These are phyloP conservation scores for Heteropelma amictum DNA, from an alignment of 2,888 invertebrate genomes.

Conservation along the genomic window DNA sequence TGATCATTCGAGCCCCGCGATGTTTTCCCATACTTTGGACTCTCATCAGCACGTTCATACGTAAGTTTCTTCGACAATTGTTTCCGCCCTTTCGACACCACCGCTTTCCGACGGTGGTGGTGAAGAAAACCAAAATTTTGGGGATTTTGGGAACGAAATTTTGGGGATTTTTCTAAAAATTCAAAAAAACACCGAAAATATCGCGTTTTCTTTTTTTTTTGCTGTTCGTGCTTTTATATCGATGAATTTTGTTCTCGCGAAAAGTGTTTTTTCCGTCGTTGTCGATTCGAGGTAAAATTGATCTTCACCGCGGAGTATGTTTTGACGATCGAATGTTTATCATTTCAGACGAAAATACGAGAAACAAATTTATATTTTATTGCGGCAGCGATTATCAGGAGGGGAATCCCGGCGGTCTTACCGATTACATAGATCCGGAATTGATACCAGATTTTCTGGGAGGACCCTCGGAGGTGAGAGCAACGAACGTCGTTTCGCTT, in stretches of 20 bases:
- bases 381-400: slow-evolving; percentile 90
- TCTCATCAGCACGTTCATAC: slow-evolving; percentile 95
- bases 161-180: too few relatives aligned
- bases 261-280: too few relatives aligned
- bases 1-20: slow-evolving; percentile 94
- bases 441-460: slow-evolving; percentile 95
- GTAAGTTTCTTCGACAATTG: slow-evolving; percentile 80
- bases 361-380: slow-evolving; percentile 94
- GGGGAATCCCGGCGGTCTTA: slow-evolving; percentile 88
- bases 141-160: too few relatives aligned
- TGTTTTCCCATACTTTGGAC: slow-evolving; percentile 98
- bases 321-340: background rate
- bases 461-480: slow-evolving; percentile 85
- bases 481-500: background rate
- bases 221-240: too few relatives aligned
- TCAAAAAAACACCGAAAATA: too few relatives aligned
- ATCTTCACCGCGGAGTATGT: background rate
- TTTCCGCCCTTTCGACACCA: too few relatives aligned
- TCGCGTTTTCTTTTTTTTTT: too few relatives aligned
- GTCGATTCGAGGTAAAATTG: too few relatives aligned
- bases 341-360: slow-evolving; percentile 90
- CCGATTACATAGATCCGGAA: slow-evolving; percentile 91
- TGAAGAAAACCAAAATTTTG: too few relatives aligned
- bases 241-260: too few relatives aligned
- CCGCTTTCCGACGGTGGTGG: too few relatives aligned